Evolutionary conservation across 2,888 invertebrate species (phyloP), one percentile per base, ranked within the genome.

Genomic region (Seira ritae): DNA sequence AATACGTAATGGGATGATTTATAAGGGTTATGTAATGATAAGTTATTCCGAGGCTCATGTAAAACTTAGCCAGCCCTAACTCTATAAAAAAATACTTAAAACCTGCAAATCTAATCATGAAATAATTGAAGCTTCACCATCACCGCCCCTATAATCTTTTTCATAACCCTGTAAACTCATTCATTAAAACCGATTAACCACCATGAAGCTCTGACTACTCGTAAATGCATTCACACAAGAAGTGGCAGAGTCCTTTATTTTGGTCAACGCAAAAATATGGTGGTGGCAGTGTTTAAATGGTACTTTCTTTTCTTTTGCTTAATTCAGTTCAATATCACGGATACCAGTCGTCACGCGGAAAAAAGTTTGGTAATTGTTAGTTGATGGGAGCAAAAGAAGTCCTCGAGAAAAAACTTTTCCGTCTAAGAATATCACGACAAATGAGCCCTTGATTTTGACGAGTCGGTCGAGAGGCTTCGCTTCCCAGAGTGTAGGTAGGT

Each of bases 61-160:
- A 20, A 12, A 50, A 2, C 50, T 50, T 10, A 62, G 62, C 62
- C n/a, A 8, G 62, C 12, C 20, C 12, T 62, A 20, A 15, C 20
- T 20, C 62, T 60, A 4, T 60, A n/a, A 60, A 60, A 12, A 42
- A 12, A 42, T 42, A 24, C 50, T 66, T 78, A 70, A 80, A 69
- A 46, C 66, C 37, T 70, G 24, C 75, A 31, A 80, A 80, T 80
- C 80, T 75, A 80, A 80, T 80, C 75, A 80, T 70, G 70, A 24
- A 31, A 46, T 70, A 70, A 75, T 75, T 80, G 42, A 80, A 62
- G 74, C 69, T 31, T 80, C 60, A 80, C 55, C 37, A 70, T 42
- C 24, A 46, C 50, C 77, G 15, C 3, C 46, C 46, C 42, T 12
- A 31, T 62, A 23, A 73, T 62, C 24, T 50, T 55, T 46, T 8